Evolutionary conservation across 2,113 vertebrate species (phyloP).

Genomic region (Alosa alosa): DNA sequence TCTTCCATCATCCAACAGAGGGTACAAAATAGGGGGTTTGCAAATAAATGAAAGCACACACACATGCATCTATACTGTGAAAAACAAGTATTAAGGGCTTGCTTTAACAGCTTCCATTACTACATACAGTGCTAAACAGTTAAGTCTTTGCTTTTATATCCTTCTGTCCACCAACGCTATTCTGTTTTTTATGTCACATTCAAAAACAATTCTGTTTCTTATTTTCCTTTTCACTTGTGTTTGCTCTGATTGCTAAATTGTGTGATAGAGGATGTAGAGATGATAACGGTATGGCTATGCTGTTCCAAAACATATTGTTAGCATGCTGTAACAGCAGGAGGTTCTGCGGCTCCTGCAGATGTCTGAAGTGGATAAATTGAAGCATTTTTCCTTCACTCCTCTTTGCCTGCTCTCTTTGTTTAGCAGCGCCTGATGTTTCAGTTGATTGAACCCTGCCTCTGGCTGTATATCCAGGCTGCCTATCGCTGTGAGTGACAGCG

Average conservation of each 20-base stretch:
- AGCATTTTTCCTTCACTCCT: background rate
- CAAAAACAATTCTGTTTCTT: background rate
- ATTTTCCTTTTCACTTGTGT: background rate
- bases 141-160: background rate
- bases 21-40: background rate
- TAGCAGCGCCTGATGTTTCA: slow-evolving; percentile 24
- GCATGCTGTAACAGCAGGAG: background rate
- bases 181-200: background rate
- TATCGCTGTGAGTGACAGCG: slow-evolving; percentile 16
- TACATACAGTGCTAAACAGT: background rate
- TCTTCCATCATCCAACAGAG: background rate
- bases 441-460: slow-evolving; percentile 27
- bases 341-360: background rate
- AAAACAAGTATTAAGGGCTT: background rate
- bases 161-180: background rate
- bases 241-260: background rate
- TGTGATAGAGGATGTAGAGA: background rate
- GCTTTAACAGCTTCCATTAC: background rate
- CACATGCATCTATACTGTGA: background rate
- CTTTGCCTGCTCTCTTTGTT: slow-evolving; percentile 15
- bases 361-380: background rate
- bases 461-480: slow-evolving; percentile 21
- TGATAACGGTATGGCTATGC: background rate
- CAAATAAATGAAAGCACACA: no score
- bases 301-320: background rate